Base-by-base conservation (phyloP, 1,140 invertebrate genomes). In the Panagrolaimus sp. region DNA sequence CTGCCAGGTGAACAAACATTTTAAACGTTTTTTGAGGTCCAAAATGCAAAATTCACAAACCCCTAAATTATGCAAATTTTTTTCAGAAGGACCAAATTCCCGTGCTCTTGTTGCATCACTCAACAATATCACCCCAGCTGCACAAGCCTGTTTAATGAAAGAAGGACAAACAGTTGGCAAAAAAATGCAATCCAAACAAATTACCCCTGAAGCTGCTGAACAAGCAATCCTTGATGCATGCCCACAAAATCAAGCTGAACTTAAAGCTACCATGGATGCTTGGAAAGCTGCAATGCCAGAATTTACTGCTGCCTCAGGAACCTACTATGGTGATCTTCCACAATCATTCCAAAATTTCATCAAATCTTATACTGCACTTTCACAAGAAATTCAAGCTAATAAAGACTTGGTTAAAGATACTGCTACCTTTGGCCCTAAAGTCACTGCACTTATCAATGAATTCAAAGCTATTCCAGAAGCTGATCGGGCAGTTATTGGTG, bases 261-360 rank as follows among this genome's bases (percentile, higher is more conserved):
- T 57, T 25, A 9, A 57, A 27, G 14, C 51, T 25, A 2, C 27
- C 9, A n/a, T 57, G 2, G 20, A 14, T 1, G 51, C 51, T 25
- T 57, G 9, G 0, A 20, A 57, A 9, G 51, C 11, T 13, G 27
- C 27, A 20, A 9, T 25, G 1, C 9, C 14, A 16, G 51, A 20
- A 11, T 13, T 27, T 8, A 27, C 20, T 8, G 14, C n/a, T 5
- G 27, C 51, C 1, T 25, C 13, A 0, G 51, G 51, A 57, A 4
- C 31, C 2, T 57, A 57, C 4, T 27, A 25, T 1, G 51, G 20
- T 57, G 9, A 13, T 25, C 27, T 57, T 27, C 51, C 51, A 11
- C 51, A 57, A 57, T 20, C 51, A 1, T 20, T 57, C n/a, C 51
- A 57, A 27, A 27, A 57, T 57, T 20, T 57, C 51, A 57, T 57